Evolutionary conservation across 1,140 invertebrate species (phyloP), one percentile per base, ranked within the genome.

Genomic region (Phthorimaea operculella): DNA sequence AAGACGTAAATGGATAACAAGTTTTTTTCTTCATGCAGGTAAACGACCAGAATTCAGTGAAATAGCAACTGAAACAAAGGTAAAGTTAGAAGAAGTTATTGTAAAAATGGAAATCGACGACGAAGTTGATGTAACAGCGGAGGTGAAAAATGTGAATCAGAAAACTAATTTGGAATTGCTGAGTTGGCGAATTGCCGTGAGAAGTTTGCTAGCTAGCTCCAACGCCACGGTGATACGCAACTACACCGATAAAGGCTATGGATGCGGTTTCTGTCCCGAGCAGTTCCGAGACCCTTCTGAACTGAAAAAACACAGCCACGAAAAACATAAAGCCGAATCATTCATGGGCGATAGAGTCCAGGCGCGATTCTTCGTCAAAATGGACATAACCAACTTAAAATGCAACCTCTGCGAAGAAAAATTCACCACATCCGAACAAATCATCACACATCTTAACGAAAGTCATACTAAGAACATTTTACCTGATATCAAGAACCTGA

Each of bases 181-280:
- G 21, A 28, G 21, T 28, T 28, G 21, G 21, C 21, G 21, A 28
- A 28, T 28, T 4, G 21, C 21, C 21, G 21, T 28, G 21, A 28
- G 21, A 6, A 28, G 21, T 28, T 28, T 28, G 21, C 21, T 28
- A 28, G 21, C 21, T 6, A 28, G 21, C 49, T 64, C 74, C 0
- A 79, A 77, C 47, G 75, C 77, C 0, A 78, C 77, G 0, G 70
- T 70, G 0, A 72, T 80, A 12, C 42, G 59, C 16, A 57, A 62
- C 33, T 54, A 62, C n/a, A 15, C 33, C 33, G 57, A 54, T 9
- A 57, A 62, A 1, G 70, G 72, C 0, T 80, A 72, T 17, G 49
- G 60, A 0, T 80, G 77, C 39, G 65, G 66, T 10, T 80, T 70
- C 57, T 80, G 77, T 47, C 44, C 58, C 1, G 57, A 72, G 10